Conservation (phyloP, 2,888 invertebrate genomes). For the Junonia oenone region DNA sequence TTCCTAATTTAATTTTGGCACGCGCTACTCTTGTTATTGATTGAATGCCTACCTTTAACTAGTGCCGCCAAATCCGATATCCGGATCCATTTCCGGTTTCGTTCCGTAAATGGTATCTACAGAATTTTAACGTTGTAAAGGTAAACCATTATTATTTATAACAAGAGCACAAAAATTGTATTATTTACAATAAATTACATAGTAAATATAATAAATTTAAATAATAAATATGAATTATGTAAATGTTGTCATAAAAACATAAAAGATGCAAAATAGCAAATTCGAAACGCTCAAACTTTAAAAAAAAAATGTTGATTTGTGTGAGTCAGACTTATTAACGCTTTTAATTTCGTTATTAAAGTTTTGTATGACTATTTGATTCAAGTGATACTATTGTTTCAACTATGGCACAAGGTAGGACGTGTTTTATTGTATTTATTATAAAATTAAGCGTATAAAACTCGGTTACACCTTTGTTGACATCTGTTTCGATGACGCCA, state of each 20-base stretch:
- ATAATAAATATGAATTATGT: neutral
- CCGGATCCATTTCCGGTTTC: slow-evolving; percentile 26
- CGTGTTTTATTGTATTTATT: slow-evolving; percentile 18
- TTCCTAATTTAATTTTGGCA: slow-evolving; percentile 14
- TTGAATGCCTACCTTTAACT: slow-evolving; percentile 25
- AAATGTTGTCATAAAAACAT: too few relatives aligned
- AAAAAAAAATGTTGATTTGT: slow-evolving; percentile 25
- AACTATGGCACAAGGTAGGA: slow-evolving; percentile 62
- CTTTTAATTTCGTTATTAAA: slow-evolving; percentile 17
- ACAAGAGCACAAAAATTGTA: neutral
- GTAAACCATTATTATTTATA: neutral
- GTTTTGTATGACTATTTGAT: slow-evolving; percentile 1
- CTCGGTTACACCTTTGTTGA: slow-evolving; percentile 37
- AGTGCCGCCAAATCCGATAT: slow-evolving; percentile 28
- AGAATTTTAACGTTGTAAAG: slow-evolving; percentile 3
- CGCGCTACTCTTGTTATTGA: slow-evolving; percentile 23
- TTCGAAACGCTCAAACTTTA: slow-evolving; percentile 14
- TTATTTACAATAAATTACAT: neutral
- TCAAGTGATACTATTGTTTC: neutral
- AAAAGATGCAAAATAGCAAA: neutral
- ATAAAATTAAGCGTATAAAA: neutral
- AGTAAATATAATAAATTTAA: neutral
- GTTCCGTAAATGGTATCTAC: slow-evolving; percentile 22
- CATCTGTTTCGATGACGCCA: slow-evolving; percentile 64
- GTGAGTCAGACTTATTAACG: slow-evolving; percentile 33